A percentile compares a stretch with the other conserved stretches of the same genome.
These are phyloP conservation scores for Clytia hemisphaerica DNA, from an alignment of 30 jellyfish, hydroid and myxozoan genomes.

Conservation along the genomic window DNA sequence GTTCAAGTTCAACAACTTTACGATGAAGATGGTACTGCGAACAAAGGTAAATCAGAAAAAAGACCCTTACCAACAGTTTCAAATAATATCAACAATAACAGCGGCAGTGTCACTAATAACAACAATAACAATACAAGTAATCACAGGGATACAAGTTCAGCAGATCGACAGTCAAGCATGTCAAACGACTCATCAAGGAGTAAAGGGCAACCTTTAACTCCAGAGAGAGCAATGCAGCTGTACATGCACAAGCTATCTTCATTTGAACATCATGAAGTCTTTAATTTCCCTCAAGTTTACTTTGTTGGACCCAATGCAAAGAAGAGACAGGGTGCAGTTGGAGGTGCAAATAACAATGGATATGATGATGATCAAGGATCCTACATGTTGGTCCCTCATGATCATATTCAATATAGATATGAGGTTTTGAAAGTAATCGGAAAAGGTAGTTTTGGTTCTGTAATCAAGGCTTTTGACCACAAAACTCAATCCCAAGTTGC, in stretches of 20 bases:
- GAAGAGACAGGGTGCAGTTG: conserved; percentile 92
- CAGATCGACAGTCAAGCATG: conserved; percentile 82
- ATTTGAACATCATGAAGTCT: conserved; percentile 91
- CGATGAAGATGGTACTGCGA: conserved; percentile 66
- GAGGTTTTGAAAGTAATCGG: conserved; percentile 88
- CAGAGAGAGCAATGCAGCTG: conserved; percentile 84
- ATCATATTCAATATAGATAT: conserved; percentile 77
- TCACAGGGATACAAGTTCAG: conserved; percentile 56
- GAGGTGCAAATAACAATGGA: conserved; percentile 92
- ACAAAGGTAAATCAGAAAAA: conserved; percentile 53
- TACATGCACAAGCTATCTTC: conserved; percentile 85
- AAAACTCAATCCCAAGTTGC: conserved; percentile 84
- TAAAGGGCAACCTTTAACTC: conserved; percentile 83
- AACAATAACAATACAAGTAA: conserved; percentile 10
- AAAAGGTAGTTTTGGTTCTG: conserved; percentile 91
- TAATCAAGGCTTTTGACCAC: conserved; percentile 90
- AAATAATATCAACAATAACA: conserved; percentile 12
- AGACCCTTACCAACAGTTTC: conserved; percentile 68
- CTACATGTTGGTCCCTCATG: conserved; percentile 79
- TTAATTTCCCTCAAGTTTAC: conserved; percentile 78
- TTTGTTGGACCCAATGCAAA: conserved; percentile 95
- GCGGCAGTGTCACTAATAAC: too few species aligned
- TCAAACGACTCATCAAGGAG: conserved; percentile 64
- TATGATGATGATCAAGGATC: conserved; percentile 96
- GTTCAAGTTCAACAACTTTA: conserved; percentile 84